Base-by-base conservation (phyloP, 2,113 vertebrate species). In the Opisthocomus hoazin region DNA sequence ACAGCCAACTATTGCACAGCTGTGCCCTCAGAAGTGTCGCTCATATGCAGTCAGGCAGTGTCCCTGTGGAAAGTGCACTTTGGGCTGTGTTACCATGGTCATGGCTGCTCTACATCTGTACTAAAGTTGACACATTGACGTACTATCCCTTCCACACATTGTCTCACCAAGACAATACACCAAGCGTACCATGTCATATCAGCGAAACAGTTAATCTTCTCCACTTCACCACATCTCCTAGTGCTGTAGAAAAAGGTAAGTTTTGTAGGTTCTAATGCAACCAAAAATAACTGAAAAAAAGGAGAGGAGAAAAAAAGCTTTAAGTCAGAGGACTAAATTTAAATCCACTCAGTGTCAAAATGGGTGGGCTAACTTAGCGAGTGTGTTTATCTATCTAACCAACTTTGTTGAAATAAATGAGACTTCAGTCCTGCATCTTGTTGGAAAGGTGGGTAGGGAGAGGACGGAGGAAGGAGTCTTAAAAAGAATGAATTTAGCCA, bases 81-180 rank as follows among this genome's bases (percentile, higher is more conserved):
- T 0, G 3, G 63, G 9, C 48, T 43, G 2, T 58, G 24, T 5
- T 57, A 46, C 21, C 0, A 0, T 7, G n/a, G n/a, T n/a, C n/a
- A n/a, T n/a, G n/a, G n/a, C n/a, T n/a, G n/a, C n/a, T n/a, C n/a
- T n/a, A 36, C 7, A 61, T 14, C 57, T 70, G 32, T 3, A 4
- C 20, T 1, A 1, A 78, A 3, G 6, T 2, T 61, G 63, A 30
- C 12, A 36, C 6, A 23, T 20, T 46, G 61, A 15, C 23, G 16
- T 23, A 58, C 5, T 75, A 29, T 8, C 4, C 34, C 18, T 70
- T 64, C 16, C 34, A 37, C 50, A 39, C 12, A 12, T 60, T 50
- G 15, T 56, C n/a, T 83, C 45, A 65, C 34, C 19, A 53, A 39
- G 4, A 23, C 6, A 64, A 41, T 30, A n/a, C 21, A 50, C 4